Conservation (phyloP, 2,113 vertebrate genomes). For the Butorides virescens region DNA sequence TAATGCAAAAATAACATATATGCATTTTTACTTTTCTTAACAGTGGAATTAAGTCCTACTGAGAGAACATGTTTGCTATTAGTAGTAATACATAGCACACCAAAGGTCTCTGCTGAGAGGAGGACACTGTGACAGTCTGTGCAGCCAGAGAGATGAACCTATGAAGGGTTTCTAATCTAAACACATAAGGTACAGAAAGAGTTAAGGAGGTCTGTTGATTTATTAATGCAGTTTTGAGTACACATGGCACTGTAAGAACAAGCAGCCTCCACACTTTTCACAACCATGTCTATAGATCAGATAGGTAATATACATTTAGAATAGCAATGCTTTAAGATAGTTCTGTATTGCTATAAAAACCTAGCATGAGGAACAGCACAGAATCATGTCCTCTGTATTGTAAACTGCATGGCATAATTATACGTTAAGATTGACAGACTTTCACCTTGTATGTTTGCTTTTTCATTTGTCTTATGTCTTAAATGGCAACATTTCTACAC, state of each 20-base stretch:
- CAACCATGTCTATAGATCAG: not conserved
- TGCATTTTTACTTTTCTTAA: not conserved
- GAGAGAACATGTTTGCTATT: not conserved
- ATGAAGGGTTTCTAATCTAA: not conserved
- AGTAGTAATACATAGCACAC: not conserved
- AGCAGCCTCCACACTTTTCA: not conserved
- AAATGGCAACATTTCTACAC: not conserved
- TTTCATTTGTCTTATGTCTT: not conserved
- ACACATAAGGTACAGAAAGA: not conserved
- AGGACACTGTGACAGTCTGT: not conserved
- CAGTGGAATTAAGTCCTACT: not conserved
- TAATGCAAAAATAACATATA: not conserved
- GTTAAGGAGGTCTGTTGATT: not conserved
- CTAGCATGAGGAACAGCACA: not conserved
- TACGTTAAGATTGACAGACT: not conserved
- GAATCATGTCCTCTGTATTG: not conserved
- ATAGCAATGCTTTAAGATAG: not conserved
- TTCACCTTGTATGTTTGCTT: not conserved
- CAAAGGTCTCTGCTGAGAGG: not conserved
- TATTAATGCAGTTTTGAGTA: not conserved
- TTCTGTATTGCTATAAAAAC: not conserved
- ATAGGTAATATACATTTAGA: not conserved
- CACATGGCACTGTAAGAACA: not conserved
- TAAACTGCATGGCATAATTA: not conserved
- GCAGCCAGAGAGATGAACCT: not conserved